Conservation (phyloP, 2,888 invertebrate genomes). For the Malacosoma neustria region DNA sequence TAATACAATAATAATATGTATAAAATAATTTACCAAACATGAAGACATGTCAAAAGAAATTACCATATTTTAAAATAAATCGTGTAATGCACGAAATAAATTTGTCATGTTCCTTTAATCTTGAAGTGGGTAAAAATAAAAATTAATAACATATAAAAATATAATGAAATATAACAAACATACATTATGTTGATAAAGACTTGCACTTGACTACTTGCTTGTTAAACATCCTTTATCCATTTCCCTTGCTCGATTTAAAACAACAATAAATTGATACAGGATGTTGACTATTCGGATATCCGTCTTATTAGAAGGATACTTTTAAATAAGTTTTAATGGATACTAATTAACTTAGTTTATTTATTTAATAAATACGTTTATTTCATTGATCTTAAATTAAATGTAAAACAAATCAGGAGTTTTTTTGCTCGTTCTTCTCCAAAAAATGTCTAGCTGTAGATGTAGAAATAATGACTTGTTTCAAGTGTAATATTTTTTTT, state of each 20-base stretch:
- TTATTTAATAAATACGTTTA: too few relatives aligned
- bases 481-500: too few relatives aligned
- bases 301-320: neutral
- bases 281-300: neutral
- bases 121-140: neutral
- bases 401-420: too few relatives aligned
- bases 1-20: too few relatives aligned
- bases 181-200: neutral
- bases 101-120: neutral
- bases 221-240: neutral
- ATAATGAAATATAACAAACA: neutral
- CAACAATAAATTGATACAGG: neutral
- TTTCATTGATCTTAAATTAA: too few relatives aligned
- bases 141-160: neutral
- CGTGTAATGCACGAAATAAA: neutral
- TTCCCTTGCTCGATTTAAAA: neutral
- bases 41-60: too few relatives aligned
- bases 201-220: neutral
- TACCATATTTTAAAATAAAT: neutral
- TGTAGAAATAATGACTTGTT: too few relatives aligned
- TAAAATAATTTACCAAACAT: too few relatives aligned
- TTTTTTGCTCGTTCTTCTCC: too few relatives aligned
- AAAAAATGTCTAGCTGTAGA: too few relatives aligned
- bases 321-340: too few relatives aligned
- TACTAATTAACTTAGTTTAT: too few relatives aligned